Base-by-base conservation (phyloP, 2,888 invertebrate species). In the Metallyticus violacea region DNA sequence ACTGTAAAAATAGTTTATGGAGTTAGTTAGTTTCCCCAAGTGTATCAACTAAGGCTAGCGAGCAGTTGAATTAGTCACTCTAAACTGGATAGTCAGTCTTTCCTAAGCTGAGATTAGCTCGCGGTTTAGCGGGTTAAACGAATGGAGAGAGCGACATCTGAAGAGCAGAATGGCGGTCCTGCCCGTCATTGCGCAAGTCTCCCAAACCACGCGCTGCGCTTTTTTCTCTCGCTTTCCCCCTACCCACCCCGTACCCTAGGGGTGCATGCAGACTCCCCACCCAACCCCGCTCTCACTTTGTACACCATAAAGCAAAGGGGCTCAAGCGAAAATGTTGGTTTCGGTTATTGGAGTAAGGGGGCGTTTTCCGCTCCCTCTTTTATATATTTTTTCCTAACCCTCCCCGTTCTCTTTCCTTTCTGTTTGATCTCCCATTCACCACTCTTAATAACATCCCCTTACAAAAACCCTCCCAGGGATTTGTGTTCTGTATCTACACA, bases 391-490 rank as follows among this genome's bases (percentile, higher is more conserved):
- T 62, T 62, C 40, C 40, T 62, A 78, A 25, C 80, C 80, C 28
- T 6, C 79, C 28, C 28, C 80, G n/a, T 81, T 29, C 81, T 81
- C 30, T 81, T 81, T 81, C 28, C 80, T n/a, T 81, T 81, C 81
- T 81, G 81, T 81, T 81, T 81, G 81, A 81, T 81, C 81, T 81
- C 81, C 78, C 28, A 30, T 81, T 81, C 81, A 81, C 81, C 81
- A 30, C 81, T 81, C 81, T 81, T 81, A 81, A 81, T 81, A 81
- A 81, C 30, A 81, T 81, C 81, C 30, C 81, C 81, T 78, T 78
- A 78, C 78, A 78, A 78, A 78, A 78, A 78, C 78, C 78, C 78
- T 78, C 78, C 22, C 40, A 81, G 81, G 81, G 81, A 28, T 80
- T 80, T 80, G 27, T 62, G 40, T 62, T 62, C 40, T 62, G 40